Base-by-base conservation (phyloP, 2,888 invertebrate genomes). In the Cabera pusaria region DNA sequence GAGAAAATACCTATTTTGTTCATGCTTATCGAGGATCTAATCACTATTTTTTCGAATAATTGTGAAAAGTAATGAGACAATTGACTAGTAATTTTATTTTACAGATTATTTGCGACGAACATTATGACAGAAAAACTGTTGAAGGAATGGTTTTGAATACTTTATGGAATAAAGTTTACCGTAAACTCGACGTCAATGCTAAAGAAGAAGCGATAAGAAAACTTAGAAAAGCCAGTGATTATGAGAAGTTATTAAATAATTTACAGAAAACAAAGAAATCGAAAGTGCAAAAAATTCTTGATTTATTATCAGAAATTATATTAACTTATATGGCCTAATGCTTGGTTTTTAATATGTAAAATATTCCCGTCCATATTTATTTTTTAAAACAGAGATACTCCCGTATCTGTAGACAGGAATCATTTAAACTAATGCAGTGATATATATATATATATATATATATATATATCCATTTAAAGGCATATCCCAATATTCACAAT, bases 81-180 rank as follows among this genome's bases (percentile, higher is more conserved):
- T n/a, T n/a, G n/a, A n/a, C n/a, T n/a, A n/a, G n/a, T n/a, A n/a
- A n/a, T n/a, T n/a, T n/a, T n/a, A n/a, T n/a, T 14, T 72, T 67
- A 6, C 58, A 82, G 83, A 61, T 71, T 1, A 38, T 52, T 10
- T 50, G 60, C 1, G 51, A 56, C 20, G 50, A 50, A 5, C 53
- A 40, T 0, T 63, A 67, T 9, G 76, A 74, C 25, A 73, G 56
- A 31, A 78, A 79, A 59, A 75, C 73, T 1, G 37, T 86, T 7
- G 84, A 86, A 4, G 77, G 76, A 4, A 78, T 86, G 81, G 45
- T 86, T 8, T 50, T 84, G 6, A 84, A 78, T 59, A 69, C 64
- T 33, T 62, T 86, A 0, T 85, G 86, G 86, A 75, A 80, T 0
- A 83, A 79, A 59, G 81, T 81, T 0, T 86, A 72, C 39, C 52